Evolutionary conservation across 2,888 invertebrate species (phyloP), one percentile per base, ranked within the genome.

Genomic region (Platycheirus rosarum): DNA sequence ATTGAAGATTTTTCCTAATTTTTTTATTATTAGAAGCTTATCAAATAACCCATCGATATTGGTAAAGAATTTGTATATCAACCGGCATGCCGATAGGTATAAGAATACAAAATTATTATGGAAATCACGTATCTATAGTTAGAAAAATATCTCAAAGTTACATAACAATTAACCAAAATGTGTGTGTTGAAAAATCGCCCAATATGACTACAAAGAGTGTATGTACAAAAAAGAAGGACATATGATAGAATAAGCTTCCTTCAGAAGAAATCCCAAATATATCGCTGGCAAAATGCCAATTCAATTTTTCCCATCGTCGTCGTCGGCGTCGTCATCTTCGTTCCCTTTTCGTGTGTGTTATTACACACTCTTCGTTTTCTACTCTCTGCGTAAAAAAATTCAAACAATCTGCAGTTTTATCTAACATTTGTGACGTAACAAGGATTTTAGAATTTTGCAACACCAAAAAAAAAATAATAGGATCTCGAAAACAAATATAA

Each of bases 311-410:
- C n/a, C 69, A 14, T 79, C 55, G 40, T 73, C 84, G n/a, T n/a
- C n/a, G n/a, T n/a, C n/a, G n/a, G n/a, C n/a, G n/a, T 73, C 53
- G 65, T 60, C 13, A 44, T 35, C 7, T 29, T 57, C 62, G 69
- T 63, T 32, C 23, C 8, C 26, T 55, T 57, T 44, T 20, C 60
- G 26, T 71, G 29, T 46, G 42, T 84, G 48, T 68, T 26, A 70
- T 68, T 74, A 51, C 84, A 78, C 85, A 74, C 70, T 73, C 73
- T 63, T 74, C 44, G 73, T 42, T 80, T 78, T 73, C 84, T 78
- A 79, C 62, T 82, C 85, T 85, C 85, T 87, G 87, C 87, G 85
- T 80, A 55, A 18, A 69, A n/a, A 63, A 55, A 5, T 74, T 78
- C 48, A 60, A 44, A 60, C 60, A 66, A 76, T 80, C 80, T 75